phyloP scores from a whole-genome alignment of 2,888 invertebrate genomes.

The Sarcophaga carnaria region DNA sequence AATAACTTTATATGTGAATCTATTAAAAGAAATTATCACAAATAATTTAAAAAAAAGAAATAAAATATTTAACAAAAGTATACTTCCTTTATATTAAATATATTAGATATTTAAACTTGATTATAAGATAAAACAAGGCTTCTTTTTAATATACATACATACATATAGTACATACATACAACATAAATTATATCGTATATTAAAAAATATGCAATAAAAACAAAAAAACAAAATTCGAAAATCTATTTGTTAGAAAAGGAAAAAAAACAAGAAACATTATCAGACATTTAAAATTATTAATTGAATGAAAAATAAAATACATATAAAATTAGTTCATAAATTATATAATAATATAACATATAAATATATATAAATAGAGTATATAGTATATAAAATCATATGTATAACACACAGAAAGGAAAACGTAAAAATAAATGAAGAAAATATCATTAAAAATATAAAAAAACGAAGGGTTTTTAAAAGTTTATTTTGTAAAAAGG shows the following conservation, averaged over 20 bases:
- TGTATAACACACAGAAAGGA: conserved; percentile 22
- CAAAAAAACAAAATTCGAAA: conserved; percentile 21
- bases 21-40: too few relatives aligned
- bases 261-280: conserved; percentile 38
- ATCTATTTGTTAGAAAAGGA: conserved; percentile 25
- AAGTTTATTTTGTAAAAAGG: too few relatives aligned
- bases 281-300: conserved; percentile 40
- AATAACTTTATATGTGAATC: too few relatives aligned
- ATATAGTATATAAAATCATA: too few relatives aligned
- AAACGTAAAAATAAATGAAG: conserved; percentile 30
- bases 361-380: conserved; percentile 6
- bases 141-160: conserved; percentile 35
- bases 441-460: not conserved
- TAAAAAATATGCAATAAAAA: conserved; percentile 38
- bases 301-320: not conserved
- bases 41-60: not conserved
- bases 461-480: not conserved
- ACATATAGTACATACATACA: not conserved
- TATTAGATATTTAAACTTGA: conserved; percentile 31
- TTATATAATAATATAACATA: conserved; percentile 26
- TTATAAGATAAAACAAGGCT: conserved; percentile 43
- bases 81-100: conserved; percentile 68
- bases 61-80: conserved; percentile 39
- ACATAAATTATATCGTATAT: conserved; percentile 14
- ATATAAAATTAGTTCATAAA: conserved; percentile 52